Conservation (phyloP, 2,797 vertebrate species). For the Sparidentex hasta region DNA sequence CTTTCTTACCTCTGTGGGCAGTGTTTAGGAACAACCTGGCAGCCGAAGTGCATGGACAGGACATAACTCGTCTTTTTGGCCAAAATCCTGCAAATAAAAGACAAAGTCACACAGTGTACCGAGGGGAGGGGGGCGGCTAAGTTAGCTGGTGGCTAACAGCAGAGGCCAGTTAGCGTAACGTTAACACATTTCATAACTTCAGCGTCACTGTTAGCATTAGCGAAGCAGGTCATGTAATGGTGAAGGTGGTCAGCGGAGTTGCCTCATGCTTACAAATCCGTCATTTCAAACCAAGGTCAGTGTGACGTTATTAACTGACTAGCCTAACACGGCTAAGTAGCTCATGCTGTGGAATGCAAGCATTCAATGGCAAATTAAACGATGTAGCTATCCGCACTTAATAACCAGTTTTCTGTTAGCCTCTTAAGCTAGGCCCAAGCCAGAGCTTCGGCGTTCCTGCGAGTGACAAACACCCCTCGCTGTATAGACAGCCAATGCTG, state of each 20-base stretch:
- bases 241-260: background rate
- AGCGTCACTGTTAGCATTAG: constrained; percentile 74
- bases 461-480: constrained; percentile 8
- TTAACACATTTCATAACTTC: constrained; percentile 54
- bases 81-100: constrained; percentile 57
- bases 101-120: background rate
- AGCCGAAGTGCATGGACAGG: constrained; percentile 83
- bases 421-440: constrained; percentile 59
- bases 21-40: constrained; percentile 81
- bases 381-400: background rate
- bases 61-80: constrained; percentile 73
- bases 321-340: rapidly evolving
- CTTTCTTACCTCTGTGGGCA: constrained; percentile 81
- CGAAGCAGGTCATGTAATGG: constrained; percentile 29
- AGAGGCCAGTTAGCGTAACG: constrained; percentile 21
- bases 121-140: background rate
- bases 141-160: constrained; percentile 13
- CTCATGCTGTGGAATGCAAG: no score
- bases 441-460: constrained; percentile 13
- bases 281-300: background rate
- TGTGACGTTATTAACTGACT: rapidly evolving
- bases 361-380: background rate
- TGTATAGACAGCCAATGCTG: background rate
- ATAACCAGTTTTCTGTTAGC: constrained; percentile 33
- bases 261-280: background rate